A percentile compares a stretch with the other conserved stretches of the same genome.
Conservation (phyloP, 2,888 invertebrate species). For the Tethea ocularis region DNA sequence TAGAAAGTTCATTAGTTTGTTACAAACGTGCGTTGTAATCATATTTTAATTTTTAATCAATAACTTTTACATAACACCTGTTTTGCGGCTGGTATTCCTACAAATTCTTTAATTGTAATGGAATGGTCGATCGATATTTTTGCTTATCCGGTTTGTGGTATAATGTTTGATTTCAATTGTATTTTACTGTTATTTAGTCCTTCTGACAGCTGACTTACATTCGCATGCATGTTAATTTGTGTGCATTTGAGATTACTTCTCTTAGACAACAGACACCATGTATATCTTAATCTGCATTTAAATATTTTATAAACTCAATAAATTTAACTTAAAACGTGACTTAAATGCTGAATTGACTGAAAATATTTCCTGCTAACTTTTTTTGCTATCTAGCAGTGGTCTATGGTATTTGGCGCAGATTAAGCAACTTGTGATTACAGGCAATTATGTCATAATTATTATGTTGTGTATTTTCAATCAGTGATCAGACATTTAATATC, state of each 20-base stretch:
- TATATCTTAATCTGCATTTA: neutral
- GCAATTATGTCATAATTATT: neutral
- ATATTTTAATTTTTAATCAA: conserved; percentile 10
- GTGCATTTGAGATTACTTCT: too few relatives aligned
- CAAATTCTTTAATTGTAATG: conserved; percentile 1
- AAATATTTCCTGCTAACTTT: neutral
- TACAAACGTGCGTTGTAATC: conserved; percentile 3
- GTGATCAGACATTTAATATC: neutral
- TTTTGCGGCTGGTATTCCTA: neutral
- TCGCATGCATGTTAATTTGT: too few relatives aligned
- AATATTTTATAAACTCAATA: neutral
- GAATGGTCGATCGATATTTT: neutral
- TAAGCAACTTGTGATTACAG: neutral
- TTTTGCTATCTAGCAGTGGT: neutral
- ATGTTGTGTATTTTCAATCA: neutral
- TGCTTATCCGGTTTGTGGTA: neutral
- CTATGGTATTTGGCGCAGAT: neutral
- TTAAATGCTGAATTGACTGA: neutral
- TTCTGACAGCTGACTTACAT: too few relatives aligned
- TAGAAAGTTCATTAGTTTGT: conserved; percentile 11
- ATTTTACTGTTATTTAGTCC: too few relatives aligned
- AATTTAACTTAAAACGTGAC: neutral
- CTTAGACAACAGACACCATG: neutral
- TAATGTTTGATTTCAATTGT: neutral
- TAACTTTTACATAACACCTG: conserved; percentile 7